Evolutionary conservation across 2,888 invertebrate genomes (phyloP), one percentile per base, ranked within the genome.

Genomic region (Aquatica leii): DNA sequence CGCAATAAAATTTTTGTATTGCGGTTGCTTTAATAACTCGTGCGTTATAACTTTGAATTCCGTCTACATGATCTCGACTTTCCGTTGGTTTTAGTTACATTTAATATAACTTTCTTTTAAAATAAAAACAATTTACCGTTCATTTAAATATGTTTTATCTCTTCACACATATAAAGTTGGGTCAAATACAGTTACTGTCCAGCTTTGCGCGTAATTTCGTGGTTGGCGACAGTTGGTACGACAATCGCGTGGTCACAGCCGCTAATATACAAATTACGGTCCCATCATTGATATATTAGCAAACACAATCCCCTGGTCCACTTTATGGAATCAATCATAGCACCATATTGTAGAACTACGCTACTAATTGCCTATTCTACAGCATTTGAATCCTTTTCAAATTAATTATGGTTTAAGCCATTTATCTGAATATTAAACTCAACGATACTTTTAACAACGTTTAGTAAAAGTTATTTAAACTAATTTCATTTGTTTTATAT

Each of bases 261-360:
- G 69, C 70, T 71, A 71, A 71, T 71, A 71, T 71, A 71, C 70
- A 69, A 71, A 71, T 71, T 71, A 71, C 70, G 69, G 71, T 69
- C 69, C 65, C 70, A 70, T 70, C 69, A 68, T 69, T 70, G 70
- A 70, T 69, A 70, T 70, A 70, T 70, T 70, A 70, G 70, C 70
- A 68, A 68, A 67, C 68, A 67, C 64, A 64, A 51, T 55, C 62
- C 61, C 41, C 14, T 62, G 53, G 64, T 58, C 63, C 68, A 66
- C 68, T 67, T 67, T 68, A 65, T 66, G 62, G 68, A 70, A 69
- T 70, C 69, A 70, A 67, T 70, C 69, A 69, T 66, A 58, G 67
- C 69, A 63, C 69, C 67, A 70, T 68, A 66, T 69, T 70, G 67
- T 67, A 56, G 46, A 62, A 69, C 67, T 65, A 62, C 59, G 61